These are phyloP conservation scores for Periophthalmus magnuspinnatus DNA, from an alignment of 2,797 vertebrate species.

Conservation along the genomic window DNA sequence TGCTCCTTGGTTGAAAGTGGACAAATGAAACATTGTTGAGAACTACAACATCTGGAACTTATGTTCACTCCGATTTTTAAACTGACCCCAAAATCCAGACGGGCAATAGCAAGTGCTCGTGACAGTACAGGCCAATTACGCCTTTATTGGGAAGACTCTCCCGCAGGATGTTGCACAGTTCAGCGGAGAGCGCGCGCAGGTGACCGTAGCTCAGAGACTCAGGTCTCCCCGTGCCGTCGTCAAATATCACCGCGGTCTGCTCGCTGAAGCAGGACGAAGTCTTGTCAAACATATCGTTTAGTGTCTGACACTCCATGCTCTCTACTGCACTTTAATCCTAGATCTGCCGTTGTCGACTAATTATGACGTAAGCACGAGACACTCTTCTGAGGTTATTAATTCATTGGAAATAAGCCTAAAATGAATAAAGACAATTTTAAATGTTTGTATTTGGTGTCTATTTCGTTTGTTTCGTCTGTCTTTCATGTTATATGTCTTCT, in stretches of 20 bases:
- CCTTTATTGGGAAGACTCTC: slow-evolving; percentile 23
- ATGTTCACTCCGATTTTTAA: too few species aligned
- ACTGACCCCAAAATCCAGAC: slow-evolving; percentile 93
- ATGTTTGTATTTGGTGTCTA: not conserved
- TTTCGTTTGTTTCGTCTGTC: not conserved
- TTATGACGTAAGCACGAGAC: slow-evolving; percentile 45
- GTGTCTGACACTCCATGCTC: slow-evolving; percentile 60
- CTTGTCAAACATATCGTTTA: slow-evolving; percentile 74
- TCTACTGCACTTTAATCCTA: not conserved
- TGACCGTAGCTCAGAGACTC: slow-evolving; percentile 71
- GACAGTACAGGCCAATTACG: slow-evolving; percentile 85
- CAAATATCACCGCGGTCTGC: slow-evolving; percentile 80
- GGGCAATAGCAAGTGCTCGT: slow-evolving; percentile 81
- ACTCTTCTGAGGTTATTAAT: not conserved
- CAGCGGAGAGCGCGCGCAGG: slow-evolving; percentile 56
- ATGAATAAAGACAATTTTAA: not conserved
- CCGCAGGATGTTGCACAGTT: slow-evolving; percentile 75
- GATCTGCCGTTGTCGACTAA: slow-evolving; percentile 25
- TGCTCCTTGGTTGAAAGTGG: too few species aligned
- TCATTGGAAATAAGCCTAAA: not conserved
- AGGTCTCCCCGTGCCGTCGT: slow-evolving; percentile 55
- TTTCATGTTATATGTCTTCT: not conserved
- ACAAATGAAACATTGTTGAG: too few species aligned
- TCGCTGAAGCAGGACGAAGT: slow-evolving; percentile 68
- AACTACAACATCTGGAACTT: too few species aligned